Evolutionary conservation across 2,888 invertebrate species (phyloP).

Genomic region (Serripes groenlandicus): DNA sequence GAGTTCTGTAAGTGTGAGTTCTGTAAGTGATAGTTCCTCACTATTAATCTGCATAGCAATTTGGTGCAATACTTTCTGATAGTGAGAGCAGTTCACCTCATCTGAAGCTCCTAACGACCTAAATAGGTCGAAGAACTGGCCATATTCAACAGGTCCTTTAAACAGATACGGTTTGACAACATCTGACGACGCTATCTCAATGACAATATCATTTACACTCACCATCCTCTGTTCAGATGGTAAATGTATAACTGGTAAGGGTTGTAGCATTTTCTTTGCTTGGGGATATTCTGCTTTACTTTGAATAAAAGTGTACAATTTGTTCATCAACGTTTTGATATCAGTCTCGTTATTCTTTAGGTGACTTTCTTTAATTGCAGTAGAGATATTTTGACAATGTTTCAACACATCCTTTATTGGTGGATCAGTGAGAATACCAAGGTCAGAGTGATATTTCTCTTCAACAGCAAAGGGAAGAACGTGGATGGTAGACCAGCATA

Average conservation of each 20-base stretch:
- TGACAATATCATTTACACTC: constrained; percentile 21
- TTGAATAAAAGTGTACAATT: not conserved
- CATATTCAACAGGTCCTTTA: constrained; percentile 50
- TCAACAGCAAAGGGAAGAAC: constrained; percentile 16
- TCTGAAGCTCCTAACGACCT: constrained; percentile 46
- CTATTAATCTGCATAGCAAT: constrained; percentile 27
- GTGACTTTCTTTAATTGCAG: not conserved
- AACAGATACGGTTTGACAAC: constrained; percentile 61
- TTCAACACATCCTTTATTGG: constrained; percentile 33
- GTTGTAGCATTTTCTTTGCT: not conserved
- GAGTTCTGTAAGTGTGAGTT: constrained; percentile 25
- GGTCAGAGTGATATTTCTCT: not conserved
- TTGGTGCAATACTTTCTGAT: constrained; percentile 40
- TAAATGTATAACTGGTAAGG: constrained; percentile 49
- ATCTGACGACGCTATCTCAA: constrained; percentile 6
- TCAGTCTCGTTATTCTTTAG: not conserved
- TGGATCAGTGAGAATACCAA: constrained; percentile 53
- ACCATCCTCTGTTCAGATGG: constrained; percentile 39
- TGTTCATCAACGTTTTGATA: not conserved
- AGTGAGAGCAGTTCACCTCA: constrained; percentile 26
- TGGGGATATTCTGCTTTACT: not conserved
- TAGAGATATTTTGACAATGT: constrained; percentile 58
- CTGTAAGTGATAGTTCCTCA: no score
- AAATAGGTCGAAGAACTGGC: constrained; percentile 48
- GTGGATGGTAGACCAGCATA: constrained; percentile 54